phyloP scores from a whole-genome alignment of 2,888 invertebrate genomes.

The Perdita meconis region DNA sequence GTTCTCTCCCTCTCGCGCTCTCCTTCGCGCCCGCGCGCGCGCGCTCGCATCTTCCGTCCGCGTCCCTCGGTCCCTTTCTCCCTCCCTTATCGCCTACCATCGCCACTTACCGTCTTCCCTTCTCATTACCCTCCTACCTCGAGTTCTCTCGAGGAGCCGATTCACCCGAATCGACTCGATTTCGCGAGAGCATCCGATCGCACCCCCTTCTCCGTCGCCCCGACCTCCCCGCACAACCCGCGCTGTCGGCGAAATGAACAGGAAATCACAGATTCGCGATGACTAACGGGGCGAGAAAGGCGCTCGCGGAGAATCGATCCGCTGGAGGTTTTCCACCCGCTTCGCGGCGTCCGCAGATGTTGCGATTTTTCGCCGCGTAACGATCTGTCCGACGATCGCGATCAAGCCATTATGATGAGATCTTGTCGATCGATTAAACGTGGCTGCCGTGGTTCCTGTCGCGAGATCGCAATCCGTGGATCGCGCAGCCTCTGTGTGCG shows the following conservation, averaged over 20 bases:
- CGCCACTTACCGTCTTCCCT: conserved; percentile 58
- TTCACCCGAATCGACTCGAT: conserved; percentile 58
- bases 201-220: conserved; percentile 10
- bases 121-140: conserved; percentile 58
- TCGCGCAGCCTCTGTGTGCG: too few species aligned
- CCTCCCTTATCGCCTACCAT: conserved; percentile 49
- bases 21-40: conserved; percentile 25
- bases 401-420: too few species aligned
- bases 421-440: too few species aligned
- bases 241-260: not conserved
- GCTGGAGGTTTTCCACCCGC: too few species aligned
- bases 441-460: too few species aligned
- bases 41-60: conserved; percentile 43
- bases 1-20: conserved; percentile 50
- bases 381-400: too few species aligned
- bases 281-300: not conserved
- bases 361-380: too few species aligned
- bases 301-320: too few species aligned
- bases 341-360: too few species aligned
- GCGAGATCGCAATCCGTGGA: too few species aligned
- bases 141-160: conserved; percentile 40
- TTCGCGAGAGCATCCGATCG: conserved; percentile 58
- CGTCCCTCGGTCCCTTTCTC: conserved; percentile 33
- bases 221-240: too few species aligned
- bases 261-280: conserved; percentile 18